phyloP scores from a whole-genome alignment of 2,113 vertebrate genomes.

The Hemicordylus capensis region DNA sequence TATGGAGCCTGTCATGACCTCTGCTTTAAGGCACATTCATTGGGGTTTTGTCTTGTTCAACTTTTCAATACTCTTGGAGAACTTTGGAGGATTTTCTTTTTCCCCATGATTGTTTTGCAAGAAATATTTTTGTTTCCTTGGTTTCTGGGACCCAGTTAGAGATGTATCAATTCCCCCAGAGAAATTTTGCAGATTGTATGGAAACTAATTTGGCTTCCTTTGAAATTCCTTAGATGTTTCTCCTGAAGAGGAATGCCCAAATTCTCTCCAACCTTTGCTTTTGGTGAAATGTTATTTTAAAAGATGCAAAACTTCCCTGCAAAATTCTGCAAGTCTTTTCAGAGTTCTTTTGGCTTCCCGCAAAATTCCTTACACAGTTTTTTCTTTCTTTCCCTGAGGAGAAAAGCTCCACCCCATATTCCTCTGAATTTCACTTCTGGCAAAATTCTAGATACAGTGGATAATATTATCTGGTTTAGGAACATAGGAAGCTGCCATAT shows the following conservation, averaged over 20 bases:
- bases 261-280: background rate
- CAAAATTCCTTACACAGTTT: background rate
- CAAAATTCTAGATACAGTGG: background rate
- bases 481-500: background rate
- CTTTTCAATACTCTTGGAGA: background rate
- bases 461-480: too few relatives aligned
- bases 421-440: background rate
- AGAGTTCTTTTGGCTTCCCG: background rate
- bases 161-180: background rate
- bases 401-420: background rate
- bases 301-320: background rate
- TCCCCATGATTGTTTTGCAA: background rate
- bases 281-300: background rate
- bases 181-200: background rate
- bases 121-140: background rate
- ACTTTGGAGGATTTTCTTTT: background rate
- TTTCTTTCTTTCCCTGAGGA: background rate
- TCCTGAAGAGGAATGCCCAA: background rate
- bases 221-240: background rate
- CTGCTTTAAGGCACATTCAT: constrained; percentile 7
- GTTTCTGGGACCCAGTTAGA: background rate
- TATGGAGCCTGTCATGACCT: background rate
- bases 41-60: background rate
- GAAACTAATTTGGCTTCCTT: background rate
- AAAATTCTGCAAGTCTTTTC: background rate